Conservation (phyloP, 1,140 invertebrate species). For the Heliothis subflexa region DNA sequence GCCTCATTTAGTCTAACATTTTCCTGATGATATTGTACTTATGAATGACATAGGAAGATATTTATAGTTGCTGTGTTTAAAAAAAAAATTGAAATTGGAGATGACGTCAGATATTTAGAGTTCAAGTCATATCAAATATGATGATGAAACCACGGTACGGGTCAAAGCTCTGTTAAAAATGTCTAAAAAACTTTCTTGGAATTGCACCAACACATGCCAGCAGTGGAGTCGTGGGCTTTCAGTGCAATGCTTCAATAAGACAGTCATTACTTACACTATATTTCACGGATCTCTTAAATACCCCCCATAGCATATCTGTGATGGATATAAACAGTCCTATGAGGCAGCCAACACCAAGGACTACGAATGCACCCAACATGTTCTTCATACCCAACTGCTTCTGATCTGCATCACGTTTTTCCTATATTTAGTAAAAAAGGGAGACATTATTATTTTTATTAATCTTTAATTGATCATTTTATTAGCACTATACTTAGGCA, state of each 20-base stretch:
- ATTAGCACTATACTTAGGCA: too few relatives aligned
- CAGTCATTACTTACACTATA: constrained; percentile 73
- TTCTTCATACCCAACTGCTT: constrained; percentile 94
- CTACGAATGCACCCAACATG: constrained; percentile 97
- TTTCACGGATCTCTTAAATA: constrained; percentile 79
- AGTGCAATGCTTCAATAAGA: too few relatives aligned
- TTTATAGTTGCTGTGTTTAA: too few relatives aligned
- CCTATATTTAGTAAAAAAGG: constrained; percentile 48
- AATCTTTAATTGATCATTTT: not conserved
- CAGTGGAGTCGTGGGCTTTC: too few relatives aligned
- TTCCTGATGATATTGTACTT: not conserved
- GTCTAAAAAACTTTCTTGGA: too few relatives aligned
- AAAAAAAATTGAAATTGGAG: not conserved
- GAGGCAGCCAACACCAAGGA: constrained; percentile 89
- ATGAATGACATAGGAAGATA: too few relatives aligned
- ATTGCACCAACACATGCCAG: too few relatives aligned
- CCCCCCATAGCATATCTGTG: constrained; percentile 82
- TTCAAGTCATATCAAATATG: too few relatives aligned
- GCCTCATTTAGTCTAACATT: not conserved
- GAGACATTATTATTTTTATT: not conserved
- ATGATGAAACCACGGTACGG: too few relatives aligned
- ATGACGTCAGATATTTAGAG: constrained; percentile 16
- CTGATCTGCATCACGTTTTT: constrained; percentile 70
- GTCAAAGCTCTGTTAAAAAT: too few relatives aligned
- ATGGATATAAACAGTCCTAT: constrained; percentile 78